Evolutionary conservation across 2,888 invertebrate genomes (phyloP).

Genomic region (Pseudoips prasinana): DNA sequence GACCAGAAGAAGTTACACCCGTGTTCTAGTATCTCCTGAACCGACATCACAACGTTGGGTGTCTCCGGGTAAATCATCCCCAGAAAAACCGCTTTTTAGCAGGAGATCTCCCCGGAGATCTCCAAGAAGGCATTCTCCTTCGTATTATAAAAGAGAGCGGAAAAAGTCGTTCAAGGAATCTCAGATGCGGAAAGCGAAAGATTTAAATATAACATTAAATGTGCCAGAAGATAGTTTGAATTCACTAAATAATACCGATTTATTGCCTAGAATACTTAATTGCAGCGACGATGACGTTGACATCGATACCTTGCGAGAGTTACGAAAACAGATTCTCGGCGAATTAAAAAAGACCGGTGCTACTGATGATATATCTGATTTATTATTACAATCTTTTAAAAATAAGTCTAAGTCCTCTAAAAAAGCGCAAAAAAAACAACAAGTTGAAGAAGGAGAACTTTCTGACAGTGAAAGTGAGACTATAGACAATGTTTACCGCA

Average conservation of each 20-base stretch:
- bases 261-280: constrained; percentile 66
- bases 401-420: constrained; percentile 40
- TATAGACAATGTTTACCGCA: constrained; percentile 69
- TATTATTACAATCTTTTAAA: constrained; percentile 67
- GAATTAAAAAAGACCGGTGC: constrained; percentile 71
- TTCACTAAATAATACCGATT: constrained; percentile 67
- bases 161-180: constrained; percentile 50
- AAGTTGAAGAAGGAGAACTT: constrained; percentile 73
- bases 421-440: constrained; percentile 36
- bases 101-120: constrained; percentile 52
- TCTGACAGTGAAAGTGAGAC: constrained; percentile 75
- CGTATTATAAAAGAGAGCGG: constrained; percentile 56
- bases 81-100: constrained; percentile 53
- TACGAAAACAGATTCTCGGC: constrained; percentile 70
- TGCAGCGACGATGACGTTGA: constrained; percentile 72
- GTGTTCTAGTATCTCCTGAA: constrained; percentile 69
- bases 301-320: constrained; percentile 69
- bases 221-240: constrained; percentile 68
- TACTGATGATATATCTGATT: constrained; percentile 70
- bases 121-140: constrained; percentile 46
- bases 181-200: constrained; percentile 42
- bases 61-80: constrained; percentile 13
- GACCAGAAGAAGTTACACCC: constrained; percentile 57
- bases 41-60: constrained; percentile 39
- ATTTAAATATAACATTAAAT: constrained; percentile 69